Evolutionary conservation across 1,140 invertebrate genomes (phyloP).

Genomic region (Lepidotrigona ventralis): DNA sequence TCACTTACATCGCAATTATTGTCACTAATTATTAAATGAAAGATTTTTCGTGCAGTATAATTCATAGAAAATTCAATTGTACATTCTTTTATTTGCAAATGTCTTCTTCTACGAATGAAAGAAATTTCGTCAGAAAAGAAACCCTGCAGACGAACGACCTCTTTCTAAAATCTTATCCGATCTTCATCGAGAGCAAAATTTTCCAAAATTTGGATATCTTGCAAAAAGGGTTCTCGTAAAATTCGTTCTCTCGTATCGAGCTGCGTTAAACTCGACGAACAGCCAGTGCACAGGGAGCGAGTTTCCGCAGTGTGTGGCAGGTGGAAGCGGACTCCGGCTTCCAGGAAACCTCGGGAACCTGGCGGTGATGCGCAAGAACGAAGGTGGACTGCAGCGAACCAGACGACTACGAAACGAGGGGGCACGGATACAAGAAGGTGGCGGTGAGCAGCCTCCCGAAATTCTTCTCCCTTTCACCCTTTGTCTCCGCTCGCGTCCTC

Average conservation of each 20-base stretch:
- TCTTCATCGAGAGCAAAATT: no score
- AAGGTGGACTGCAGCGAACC: slow-evolving; percentile 10
- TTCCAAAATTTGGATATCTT: no score
- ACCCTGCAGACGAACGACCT: no score
- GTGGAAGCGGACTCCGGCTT: slow-evolving; percentile 75
- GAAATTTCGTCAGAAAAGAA: no score
- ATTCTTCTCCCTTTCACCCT: slow-evolving; percentile 43
- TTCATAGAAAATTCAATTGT: no score
- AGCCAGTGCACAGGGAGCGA: slow-evolving; percentile 51
- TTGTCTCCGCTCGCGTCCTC: slow-evolving; percentile 8
- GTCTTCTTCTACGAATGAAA: no score
- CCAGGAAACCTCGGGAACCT: slow-evolving; percentile 72
- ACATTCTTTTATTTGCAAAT: no score
- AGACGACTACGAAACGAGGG: slow-evolving; percentile 23
- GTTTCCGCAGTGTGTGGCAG: slow-evolving; percentile 66
- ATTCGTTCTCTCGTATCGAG: neutral
- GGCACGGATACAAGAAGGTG: slow-evolving; percentile 32
- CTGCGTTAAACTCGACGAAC: slow-evolving; percentile 62
- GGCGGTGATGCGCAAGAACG: slow-evolving; percentile 68
- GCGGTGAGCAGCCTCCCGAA: slow-evolving; percentile 31
- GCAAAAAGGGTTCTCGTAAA: neutral
- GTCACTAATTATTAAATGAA: no score
- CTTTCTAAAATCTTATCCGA: no score
- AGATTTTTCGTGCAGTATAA: no score
- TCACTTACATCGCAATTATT: no score